Conservation (phyloP, 2,113 vertebrate genomes). For the Pluvianellus socialis region DNA sequence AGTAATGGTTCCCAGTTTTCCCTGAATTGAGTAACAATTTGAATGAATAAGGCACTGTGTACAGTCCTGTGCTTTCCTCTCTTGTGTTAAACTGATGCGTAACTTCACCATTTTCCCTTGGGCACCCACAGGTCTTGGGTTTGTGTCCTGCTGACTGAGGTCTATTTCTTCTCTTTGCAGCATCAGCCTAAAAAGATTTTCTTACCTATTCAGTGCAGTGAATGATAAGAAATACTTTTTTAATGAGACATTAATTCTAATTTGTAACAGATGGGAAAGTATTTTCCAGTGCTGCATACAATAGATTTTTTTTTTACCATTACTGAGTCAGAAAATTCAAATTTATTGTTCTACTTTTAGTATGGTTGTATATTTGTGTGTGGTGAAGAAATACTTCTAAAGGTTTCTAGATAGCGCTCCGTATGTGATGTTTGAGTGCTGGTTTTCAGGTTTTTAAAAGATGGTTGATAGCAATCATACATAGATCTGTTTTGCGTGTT, state of each 20-base stretch:
- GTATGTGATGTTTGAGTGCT: background rate
- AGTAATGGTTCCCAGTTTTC: background rate
- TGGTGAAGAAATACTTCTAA: background rate
- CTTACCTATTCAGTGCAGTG: rapidly evolving
- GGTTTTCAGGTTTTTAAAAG: background rate
- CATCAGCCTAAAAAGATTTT: background rate
- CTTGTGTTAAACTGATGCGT: background rate
- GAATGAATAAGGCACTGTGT: background rate
- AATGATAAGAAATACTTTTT: background rate
- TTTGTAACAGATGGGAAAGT: background rate
- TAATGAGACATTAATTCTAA: background rate
- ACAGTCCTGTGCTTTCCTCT: background rate
- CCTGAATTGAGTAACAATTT: background rate
- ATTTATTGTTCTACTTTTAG: background rate
- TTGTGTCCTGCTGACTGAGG: background rate
- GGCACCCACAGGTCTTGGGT: background rate
- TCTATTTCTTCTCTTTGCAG: background rate
- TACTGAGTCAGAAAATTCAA: background rate
- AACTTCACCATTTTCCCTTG: background rate
- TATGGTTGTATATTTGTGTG: background rate
- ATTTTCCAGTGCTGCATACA: background rate
- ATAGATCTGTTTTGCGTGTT: background rate
- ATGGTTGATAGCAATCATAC: background rate
- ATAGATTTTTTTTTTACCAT: background rate
- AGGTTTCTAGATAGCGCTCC: background rate